Evolutionary conservation across 2,797 vertebrate genomes (phyloP).

Genomic region (Cossypha dichroa): DNA sequence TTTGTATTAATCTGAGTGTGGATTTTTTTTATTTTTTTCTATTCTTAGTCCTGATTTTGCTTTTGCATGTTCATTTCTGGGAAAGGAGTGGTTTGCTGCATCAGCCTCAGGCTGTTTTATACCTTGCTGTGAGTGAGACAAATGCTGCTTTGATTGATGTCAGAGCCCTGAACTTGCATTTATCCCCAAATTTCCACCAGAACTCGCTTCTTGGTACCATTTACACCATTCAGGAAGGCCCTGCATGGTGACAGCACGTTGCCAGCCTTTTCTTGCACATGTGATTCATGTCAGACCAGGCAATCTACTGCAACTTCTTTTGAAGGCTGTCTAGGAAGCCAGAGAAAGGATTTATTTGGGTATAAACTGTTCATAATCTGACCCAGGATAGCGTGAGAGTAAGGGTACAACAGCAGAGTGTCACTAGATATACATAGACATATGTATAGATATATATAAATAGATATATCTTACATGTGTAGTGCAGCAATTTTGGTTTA

Average conservation of each 20-base stretch:
- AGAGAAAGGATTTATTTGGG: neutral
- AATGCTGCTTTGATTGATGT: neutral
- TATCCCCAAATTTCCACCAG: neutral
- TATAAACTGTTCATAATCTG: neutral
- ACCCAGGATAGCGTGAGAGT: fast-evolving
- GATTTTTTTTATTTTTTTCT: neutral
- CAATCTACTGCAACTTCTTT: neutral
- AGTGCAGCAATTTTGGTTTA: neutral
- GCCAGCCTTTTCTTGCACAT: fast-evolving
- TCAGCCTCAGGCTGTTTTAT: neutral
- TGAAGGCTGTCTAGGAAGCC: neutral
- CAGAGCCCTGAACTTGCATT: neutral
- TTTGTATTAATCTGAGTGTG: conserved; percentile 17
- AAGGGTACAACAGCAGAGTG: neutral
- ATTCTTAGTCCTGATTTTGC: neutral
- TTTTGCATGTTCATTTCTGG: neutral
- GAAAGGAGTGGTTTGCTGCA: neutral
- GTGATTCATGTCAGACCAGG: fast-evolving
- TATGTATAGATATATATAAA: too few relatives aligned
- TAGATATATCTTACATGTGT: neutral
- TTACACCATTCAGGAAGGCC: neutral
- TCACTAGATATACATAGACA: neutral
- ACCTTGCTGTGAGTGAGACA: neutral
- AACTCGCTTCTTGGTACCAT: neutral
- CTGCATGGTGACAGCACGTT: fast-evolving